phyloP scores from a whole-genome alignment of 2,888 invertebrate genomes.

The Melanostoma scalare region DNA sequence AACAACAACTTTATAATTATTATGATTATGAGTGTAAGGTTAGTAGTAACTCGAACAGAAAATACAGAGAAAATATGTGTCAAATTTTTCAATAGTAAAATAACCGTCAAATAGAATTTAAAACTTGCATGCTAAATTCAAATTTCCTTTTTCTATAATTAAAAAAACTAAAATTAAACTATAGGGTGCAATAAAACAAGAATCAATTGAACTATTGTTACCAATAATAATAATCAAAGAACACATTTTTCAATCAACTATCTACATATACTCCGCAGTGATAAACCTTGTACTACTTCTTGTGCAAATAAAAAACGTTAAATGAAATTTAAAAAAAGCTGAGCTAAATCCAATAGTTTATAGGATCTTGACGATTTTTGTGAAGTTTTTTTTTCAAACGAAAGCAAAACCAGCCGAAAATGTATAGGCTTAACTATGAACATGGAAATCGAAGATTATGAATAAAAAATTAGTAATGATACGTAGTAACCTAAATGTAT shows the following conservation, averaged over 20 bases:
- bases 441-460: constrained; percentile 13
- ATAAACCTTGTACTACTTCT: constrained; percentile 47
- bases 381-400: constrained; percentile 29
- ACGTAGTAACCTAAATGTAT: constrained; percentile 26
- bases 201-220: constrained; percentile 36
- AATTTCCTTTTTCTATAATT: constrained; percentile 24
- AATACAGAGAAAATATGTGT: constrained; percentile 58
- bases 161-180: constrained; percentile 21
- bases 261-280: constrained; percentile 46
- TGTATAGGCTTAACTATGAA: constrained; percentile 28
- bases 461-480: constrained; percentile 10
- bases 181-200: constrained; percentile 12
- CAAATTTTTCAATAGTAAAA: constrained; percentile 61
- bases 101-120: constrained; percentile 36
- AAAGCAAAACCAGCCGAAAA: constrained; percentile 27
- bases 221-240: constrained; percentile 8
- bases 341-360: constrained; percentile 10
- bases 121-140: constrained; percentile 51
- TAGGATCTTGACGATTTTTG: constrained; percentile 30
- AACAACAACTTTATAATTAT: constrained; percentile 29
- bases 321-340: constrained; percentile 13
- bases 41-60: constrained; percentile 34
- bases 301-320: constrained; percentile 38
- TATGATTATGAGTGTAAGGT: no score
- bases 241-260: constrained; percentile 46